These are phyloP conservation scores for Cotesia congregata DNA, from an alignment of 2,888 invertebrate genomes.

Conservation along the genomic window DNA sequence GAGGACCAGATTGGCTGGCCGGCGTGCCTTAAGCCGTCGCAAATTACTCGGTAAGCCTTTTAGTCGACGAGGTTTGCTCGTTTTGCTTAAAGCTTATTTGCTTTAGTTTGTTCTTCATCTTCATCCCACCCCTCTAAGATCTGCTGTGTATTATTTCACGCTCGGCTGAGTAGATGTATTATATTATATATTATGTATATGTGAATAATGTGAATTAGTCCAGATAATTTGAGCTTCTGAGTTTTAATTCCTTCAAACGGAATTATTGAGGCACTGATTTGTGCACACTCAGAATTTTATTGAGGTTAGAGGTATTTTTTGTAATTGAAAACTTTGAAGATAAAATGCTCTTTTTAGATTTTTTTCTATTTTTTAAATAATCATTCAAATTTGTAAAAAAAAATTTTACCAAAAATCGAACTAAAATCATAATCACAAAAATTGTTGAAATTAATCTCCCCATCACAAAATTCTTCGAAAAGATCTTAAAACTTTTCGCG, in stretches of 20 bases:
- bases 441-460: too few species aligned
- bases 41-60: constrained; percentile 69
- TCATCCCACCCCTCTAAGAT: background rate
- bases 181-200: background rate
- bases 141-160: constrained; percentile 11
- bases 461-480: too few species aligned
- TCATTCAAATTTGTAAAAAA: too few species aligned
- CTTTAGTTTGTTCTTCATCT: constrained; percentile 13
- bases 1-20: constrained; percentile 64
- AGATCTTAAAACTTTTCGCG: too few species aligned
- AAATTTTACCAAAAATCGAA: too few species aligned
- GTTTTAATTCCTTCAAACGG: background rate
- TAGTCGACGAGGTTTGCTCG: constrained; percentile 59
- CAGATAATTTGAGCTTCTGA: background rate
- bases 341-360: too few species aligned
- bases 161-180: background rate
- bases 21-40: constrained; percentile 64
- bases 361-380: too few species aligned
- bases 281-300: background rate
- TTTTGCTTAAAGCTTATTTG: constrained; percentile 54
- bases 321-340: background rate
- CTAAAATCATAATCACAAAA: too few species aligned
- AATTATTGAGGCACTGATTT: background rate
- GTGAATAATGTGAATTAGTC: background rate
- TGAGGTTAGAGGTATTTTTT: background rate